Conservation (phyloP, 2,113 vertebrate species). For the Calidris pygmaea region DNA sequence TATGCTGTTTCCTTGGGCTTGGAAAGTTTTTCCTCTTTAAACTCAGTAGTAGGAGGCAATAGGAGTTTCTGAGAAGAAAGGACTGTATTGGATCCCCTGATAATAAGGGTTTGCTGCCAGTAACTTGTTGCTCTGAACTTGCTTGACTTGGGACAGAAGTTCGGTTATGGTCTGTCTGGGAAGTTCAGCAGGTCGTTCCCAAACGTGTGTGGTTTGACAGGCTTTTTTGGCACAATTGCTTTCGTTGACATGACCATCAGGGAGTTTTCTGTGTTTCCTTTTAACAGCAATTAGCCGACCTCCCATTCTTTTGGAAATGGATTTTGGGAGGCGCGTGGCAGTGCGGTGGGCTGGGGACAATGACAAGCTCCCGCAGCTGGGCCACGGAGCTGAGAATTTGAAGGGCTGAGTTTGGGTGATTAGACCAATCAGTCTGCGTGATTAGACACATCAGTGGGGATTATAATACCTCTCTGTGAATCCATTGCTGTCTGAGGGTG, state of each 20-base stretch:
- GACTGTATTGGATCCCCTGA: neutral
- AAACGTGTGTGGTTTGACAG: accelerated
- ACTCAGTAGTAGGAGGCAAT: neutral
- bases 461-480: neutral
- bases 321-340: neutral
- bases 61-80: neutral
- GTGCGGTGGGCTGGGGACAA: accelerated
- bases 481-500: neutral
- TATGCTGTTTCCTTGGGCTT: neutral
- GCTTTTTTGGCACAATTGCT: neutral
- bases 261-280: neutral
- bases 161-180: neutral
- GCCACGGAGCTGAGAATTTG: neutral
- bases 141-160: neutral
- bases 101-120: neutral
- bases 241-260: accelerated
- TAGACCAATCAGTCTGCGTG: no score
- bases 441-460: accelerated
- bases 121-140: neutral
- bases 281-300: neutral
- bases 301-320: neutral
- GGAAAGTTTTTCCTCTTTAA: neutral
- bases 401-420: neutral
- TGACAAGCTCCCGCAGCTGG: accelerated
- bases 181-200: neutral